phyloP scores from a whole-genome alignment of 2,888 invertebrate genomes.

The Allophyes oxyacanthae region DNA sequence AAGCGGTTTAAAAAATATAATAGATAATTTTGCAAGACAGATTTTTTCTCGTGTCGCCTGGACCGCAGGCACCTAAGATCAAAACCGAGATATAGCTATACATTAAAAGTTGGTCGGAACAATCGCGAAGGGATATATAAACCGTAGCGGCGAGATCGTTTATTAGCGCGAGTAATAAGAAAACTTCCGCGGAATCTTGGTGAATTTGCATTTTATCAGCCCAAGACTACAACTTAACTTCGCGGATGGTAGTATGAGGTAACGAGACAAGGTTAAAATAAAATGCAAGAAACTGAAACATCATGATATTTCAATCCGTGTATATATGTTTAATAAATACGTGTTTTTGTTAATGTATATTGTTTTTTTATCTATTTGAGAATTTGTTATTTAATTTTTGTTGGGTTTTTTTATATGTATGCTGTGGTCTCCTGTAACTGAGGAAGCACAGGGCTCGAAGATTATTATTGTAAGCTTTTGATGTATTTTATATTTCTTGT shows the following conservation, averaged over 20 bases:
- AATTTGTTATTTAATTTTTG: too few relatives aligned
- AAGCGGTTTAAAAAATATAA: too few relatives aligned
- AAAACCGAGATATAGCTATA: slow-evolving; percentile 37
- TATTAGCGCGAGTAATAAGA: slow-evolving; percentile 86
- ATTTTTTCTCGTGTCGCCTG: not conserved
- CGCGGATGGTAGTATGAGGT: slow-evolving; percentile 59
- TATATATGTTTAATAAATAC: too few relatives aligned
- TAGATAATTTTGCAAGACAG: too few relatives aligned
- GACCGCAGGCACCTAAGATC: slow-evolving; percentile 25
- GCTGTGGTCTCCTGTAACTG: too few relatives aligned
- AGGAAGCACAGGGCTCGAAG: too few relatives aligned
- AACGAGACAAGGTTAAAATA: slow-evolving; percentile 33
- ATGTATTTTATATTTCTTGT: too few relatives aligned
- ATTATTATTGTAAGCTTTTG: too few relatives aligned
- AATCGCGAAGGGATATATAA: slow-evolving; percentile 51
- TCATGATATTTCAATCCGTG: too few relatives aligned
- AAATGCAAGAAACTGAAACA: not conserved
- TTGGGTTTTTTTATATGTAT: too few relatives aligned
- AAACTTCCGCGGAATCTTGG: slow-evolving; percentile 84
- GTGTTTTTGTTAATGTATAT: too few relatives aligned
- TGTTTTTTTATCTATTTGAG: too few relatives aligned
- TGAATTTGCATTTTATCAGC: slow-evolving; percentile 87
- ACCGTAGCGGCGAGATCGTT: slow-evolving; percentile 71
- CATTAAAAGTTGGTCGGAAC: slow-evolving; percentile 43
- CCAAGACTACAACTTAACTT: slow-evolving; percentile 82